phyloP scores from a whole-genome alignment of 2,888 invertebrate species.

The Trilocha varians region DNA sequence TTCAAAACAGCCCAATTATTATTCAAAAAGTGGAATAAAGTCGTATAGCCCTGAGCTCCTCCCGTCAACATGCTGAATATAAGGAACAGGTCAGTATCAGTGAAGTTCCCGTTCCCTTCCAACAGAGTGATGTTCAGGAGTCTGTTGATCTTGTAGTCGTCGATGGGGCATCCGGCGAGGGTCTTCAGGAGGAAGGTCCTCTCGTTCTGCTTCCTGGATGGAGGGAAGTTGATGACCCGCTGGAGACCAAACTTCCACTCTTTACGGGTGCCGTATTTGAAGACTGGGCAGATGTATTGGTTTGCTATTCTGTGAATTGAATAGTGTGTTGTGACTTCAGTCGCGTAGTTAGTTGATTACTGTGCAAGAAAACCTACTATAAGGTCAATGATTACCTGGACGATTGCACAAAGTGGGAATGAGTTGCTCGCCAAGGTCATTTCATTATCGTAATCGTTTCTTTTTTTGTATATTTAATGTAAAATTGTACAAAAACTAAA shows the following conservation, averaged over 20 bases:
- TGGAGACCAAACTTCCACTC: conserved; percentile 89
- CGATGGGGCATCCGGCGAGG: conserved; percentile 84
- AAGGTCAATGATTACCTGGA: too few species aligned
- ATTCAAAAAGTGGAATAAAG: conserved; percentile 79
- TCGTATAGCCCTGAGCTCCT: conserved; percentile 79
- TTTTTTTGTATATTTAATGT: too few species aligned
- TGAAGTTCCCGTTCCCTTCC: conserved; percentile 80
- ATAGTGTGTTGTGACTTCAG: too few species aligned
- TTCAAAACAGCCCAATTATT: conserved; percentile 81
- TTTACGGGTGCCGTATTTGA: conserved; percentile 84
- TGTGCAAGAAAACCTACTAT: too few species aligned
- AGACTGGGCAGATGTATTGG: conserved; percentile 85
- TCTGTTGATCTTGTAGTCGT: conserved; percentile 77
- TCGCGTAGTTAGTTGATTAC: too few species aligned
- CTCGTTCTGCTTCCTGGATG: conserved; percentile 80
- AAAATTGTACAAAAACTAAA: too few species aligned
- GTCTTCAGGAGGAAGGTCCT: conserved; percentile 84
- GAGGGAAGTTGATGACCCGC: conserved; percentile 82
- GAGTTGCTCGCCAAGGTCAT: too few species aligned
- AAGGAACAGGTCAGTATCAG: conserved; percentile 82
- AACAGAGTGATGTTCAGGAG: conserved; percentile 79
- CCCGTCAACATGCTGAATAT: conserved; percentile 84
- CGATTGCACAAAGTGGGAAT: too few species aligned
- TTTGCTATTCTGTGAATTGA: conserved; percentile 75
- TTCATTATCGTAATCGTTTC: too few species aligned